Evolutionary conservation across 1,140 invertebrate genomes (phyloP).

Genomic region (Lordiphosa clarofinis): DNA sequence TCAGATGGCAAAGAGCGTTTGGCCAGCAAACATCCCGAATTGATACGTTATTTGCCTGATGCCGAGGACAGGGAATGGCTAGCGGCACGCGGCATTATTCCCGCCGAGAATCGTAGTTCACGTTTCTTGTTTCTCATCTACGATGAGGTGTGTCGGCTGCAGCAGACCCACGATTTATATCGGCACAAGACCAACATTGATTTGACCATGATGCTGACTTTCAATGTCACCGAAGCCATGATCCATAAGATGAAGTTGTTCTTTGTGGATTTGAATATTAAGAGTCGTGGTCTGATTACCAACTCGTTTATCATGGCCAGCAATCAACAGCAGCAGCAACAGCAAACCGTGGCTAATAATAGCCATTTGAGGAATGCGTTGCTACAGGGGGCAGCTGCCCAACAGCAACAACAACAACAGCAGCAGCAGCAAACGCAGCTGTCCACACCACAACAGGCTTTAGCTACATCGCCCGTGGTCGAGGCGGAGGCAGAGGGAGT

Average conservation of each 20-base stretch:
- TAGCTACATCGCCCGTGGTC: slow-evolving; percentile 6
- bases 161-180: slow-evolving; percentile 67
- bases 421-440: slow-evolving; percentile 12
- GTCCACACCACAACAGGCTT: slow-evolving; percentile 4
- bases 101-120: slow-evolving; percentile 63
- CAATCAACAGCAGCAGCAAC: slow-evolving; percentile 30
- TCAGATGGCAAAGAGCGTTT: slow-evolving; percentile 71
- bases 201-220: slow-evolving; percentile 64
- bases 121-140: slow-evolving; percentile 75
- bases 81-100: slow-evolving; percentile 63
- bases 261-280: slow-evolving; percentile 76
- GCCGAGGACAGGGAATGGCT: slow-evolving; percentile 74
- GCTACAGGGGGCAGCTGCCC: slow-evolving; percentile 33
- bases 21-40: slow-evolving; percentile 76
- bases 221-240: slow-evolving; percentile 69
- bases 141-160: slow-evolving; percentile 67
- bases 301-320: slow-evolving; percentile 65
- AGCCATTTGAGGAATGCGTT: slow-evolving; percentile 61
- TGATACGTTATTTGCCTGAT: slow-evolving; percentile 76
- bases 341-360: slow-evolving; percentile 28
- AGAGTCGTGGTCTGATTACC: slow-evolving; percentile 74
- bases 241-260: slow-evolving; percentile 77
- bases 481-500: slow-evolving; percentile 9
- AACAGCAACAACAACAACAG: slow-evolving; percentile 27
- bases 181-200: slow-evolving; percentile 62